Evolutionary conservation across 2,113 vertebrate genomes (phyloP).

Genomic region (Chroicocephalus ridibundus): DNA sequence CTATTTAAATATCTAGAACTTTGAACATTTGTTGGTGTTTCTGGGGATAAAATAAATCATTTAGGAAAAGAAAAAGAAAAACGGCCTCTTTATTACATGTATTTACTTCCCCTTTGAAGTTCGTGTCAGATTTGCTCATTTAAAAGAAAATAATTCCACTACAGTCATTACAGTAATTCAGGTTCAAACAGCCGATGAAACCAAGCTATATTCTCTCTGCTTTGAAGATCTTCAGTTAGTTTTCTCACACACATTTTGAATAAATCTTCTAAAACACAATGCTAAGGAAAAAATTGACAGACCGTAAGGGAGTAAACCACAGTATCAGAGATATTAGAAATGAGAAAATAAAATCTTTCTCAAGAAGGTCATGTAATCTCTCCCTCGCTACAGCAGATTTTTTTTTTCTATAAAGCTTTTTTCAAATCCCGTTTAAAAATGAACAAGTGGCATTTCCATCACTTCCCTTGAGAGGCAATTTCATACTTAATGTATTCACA

Average conservation of each 20-base stretch:
- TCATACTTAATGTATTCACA: constrained; percentile 56
- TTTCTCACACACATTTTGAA: constrained; percentile 51
- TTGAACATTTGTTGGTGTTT: constrained; percentile 60
- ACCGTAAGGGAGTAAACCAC: constrained; percentile 4
- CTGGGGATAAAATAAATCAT: constrained; percentile 63
- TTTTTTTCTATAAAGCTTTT: neutral
- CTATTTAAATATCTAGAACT: constrained; percentile 53
- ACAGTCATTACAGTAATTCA: constrained; percentile 67
- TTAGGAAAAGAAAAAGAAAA: constrained; percentile 47
- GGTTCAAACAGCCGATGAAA: constrained; percentile 63
- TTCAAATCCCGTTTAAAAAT: constrained; percentile 40
- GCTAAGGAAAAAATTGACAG: neutral
- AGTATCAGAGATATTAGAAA: constrained; percentile 22
- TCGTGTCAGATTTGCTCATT: constrained; percentile 54
- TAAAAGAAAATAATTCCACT: constrained; percentile 70
- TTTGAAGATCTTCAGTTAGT: constrained; percentile 61
- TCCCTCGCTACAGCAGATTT: neutral
- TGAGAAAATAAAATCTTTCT: constrained; percentile 32
- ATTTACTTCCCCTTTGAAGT: constrained; percentile 67
- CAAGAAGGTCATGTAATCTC: constrained; percentile 32
- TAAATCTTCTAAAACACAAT: constrained; percentile 55
- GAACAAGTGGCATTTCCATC: constrained; percentile 51
- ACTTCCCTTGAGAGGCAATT: constrained; percentile 58
- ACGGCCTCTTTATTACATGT: constrained; percentile 43
- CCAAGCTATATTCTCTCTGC: constrained; percentile 45